Percentiles rank a stretch among this genome's conserved stretches.
These are phyloP conservation scores for Epinotia nisella DNA, from an alignment of 2,888 invertebrate genomes.

Conservation along the genomic window DNA sequence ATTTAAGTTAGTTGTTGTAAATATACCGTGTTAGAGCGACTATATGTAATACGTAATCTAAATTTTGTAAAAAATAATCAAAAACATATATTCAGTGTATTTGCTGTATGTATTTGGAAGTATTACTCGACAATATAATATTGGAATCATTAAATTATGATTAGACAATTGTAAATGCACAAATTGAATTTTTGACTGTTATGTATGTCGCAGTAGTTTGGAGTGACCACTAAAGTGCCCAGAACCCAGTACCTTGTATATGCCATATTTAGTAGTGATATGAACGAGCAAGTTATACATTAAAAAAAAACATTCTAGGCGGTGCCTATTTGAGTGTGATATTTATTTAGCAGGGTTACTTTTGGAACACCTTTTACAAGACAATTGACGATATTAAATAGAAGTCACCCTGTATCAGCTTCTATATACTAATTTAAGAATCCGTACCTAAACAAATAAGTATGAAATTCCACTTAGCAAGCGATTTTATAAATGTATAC, in stretches of 20 bases:
- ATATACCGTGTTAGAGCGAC: constrained; percentile 43
- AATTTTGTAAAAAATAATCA: constrained; percentile 38
- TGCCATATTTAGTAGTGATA: constrained; percentile 63
- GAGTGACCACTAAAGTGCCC: constrained; percentile 55
- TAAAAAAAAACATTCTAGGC: constrained; percentile 49
- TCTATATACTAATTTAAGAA: constrained; percentile 21
- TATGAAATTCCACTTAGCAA: constrained; percentile 42
- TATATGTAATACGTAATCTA: constrained; percentile 35
- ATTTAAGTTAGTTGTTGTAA: constrained; percentile 50
- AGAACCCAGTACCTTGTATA: constrained; percentile 64
- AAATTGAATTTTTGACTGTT: constrained; percentile 45
- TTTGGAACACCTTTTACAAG: constrained; percentile 8
- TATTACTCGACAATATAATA: constrained; percentile 44
- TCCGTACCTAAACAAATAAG: constrained; percentile 21
- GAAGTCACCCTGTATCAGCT: constrained; percentile 24
- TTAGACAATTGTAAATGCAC: constrained; percentile 38
- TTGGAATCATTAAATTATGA: constrained; percentile 41
- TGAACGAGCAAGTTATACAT: constrained; percentile 51
- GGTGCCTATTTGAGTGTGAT: constrained; percentile 29
- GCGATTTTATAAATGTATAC: constrained; percentile 55
- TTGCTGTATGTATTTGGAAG: constrained; percentile 43
- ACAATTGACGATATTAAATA: constrained; percentile 14
- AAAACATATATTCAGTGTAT: constrained; percentile 40
- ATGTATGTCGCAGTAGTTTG: constrained; percentile 46
- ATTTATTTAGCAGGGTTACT: constrained; percentile 36